Conservation (phyloP, 1,140 invertebrate species). For the Aleiodes sp. region DNA sequence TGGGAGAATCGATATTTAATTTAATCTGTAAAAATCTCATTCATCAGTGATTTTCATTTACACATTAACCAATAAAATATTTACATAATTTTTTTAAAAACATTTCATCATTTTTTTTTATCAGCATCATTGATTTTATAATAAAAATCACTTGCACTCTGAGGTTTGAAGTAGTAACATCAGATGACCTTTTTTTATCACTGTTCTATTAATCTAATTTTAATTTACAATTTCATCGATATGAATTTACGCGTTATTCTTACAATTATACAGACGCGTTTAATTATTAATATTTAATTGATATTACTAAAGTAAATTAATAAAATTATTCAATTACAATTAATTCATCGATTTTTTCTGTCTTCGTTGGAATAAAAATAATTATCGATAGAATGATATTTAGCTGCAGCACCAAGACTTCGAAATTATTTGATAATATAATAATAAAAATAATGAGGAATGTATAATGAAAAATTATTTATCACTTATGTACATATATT, state of each 20-base stretch:
- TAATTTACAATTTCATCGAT: neutral
- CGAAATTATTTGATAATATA: neutral
- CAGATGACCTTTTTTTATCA: neutral
- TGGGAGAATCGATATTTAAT: too few species aligned
- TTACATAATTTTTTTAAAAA: conserved; percentile 8
- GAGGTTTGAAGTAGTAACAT: neutral
- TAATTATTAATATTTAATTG: neutral
- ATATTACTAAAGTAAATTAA: neutral
- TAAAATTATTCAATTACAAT: neutral
- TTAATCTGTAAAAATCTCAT: too few species aligned
- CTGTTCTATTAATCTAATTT: neutral
- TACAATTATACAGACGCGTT: neutral
- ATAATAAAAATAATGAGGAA: neutral
- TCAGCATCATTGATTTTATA: conserved; percentile 6
- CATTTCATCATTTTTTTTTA: neutral
- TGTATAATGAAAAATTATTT: neutral
- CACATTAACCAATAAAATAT: conserved; percentile 1
- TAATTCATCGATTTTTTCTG: neutral
- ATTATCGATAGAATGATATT: conserved; percentile 1
- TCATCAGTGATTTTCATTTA: too few species aligned
- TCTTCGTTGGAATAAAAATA: neutral
- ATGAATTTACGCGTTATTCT: neutral
- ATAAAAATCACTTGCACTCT: conserved; percentile 10
- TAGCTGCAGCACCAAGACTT: neutral
- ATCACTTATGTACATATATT: conserved; percentile 8